Conservation (phyloP, 2,797 vertebrate species). For the Chelonia mydas region DNA sequence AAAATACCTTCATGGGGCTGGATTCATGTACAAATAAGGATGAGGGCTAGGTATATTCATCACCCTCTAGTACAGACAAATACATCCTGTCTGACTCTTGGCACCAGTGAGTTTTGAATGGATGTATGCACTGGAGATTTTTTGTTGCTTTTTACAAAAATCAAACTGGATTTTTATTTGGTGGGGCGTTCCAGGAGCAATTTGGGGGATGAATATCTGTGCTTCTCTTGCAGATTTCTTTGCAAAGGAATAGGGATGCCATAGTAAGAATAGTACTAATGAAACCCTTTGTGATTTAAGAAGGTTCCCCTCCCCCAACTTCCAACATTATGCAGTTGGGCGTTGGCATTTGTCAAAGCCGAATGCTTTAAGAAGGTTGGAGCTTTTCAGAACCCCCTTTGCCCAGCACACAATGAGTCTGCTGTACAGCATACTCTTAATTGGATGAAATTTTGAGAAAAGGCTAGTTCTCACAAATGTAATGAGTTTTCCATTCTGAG, state of each 20-base stretch:
- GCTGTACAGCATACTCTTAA: background rate
- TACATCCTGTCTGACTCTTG: background rate
- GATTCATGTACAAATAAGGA: background rate
- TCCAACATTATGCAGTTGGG: rapidly evolving
- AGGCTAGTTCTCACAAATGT: background rate
- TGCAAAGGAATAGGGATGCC: background rate
- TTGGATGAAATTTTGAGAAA: background rate
- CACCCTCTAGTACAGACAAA: background rate
- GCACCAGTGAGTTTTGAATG: rapidly evolving
- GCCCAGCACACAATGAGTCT: background rate
- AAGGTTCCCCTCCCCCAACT: rapidly evolving
- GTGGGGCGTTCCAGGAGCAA: background rate
- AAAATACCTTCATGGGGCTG: background rate
- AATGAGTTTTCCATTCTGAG: background rate
- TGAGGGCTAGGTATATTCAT: background rate
- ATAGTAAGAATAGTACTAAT: background rate
- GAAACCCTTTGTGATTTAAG: background rate
- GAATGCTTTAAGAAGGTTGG: background rate
- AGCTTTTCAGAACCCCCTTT: background rate
- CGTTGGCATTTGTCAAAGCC: background rate
- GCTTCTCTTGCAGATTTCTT: background rate
- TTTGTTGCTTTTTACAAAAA: background rate
- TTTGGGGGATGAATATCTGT: background rate
- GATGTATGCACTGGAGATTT: background rate
- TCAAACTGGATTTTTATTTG: background rate